Evolutionary conservation across 1,140 invertebrate species (phyloP).

Genomic region (Zophobas atratus): DNA sequence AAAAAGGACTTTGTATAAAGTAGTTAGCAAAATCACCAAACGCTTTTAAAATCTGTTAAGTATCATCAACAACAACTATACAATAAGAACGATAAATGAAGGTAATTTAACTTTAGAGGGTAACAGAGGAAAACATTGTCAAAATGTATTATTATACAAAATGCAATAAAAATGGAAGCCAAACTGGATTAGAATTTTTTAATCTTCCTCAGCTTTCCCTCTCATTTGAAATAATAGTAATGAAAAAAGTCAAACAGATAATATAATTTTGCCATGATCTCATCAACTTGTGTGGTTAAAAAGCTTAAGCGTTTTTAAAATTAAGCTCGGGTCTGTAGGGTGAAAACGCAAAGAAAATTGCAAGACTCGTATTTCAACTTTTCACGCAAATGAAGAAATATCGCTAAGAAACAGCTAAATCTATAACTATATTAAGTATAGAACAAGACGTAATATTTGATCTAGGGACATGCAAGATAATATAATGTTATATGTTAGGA

Average conservation of each 20-base stretch:
- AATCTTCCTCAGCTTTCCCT: conserved; percentile 53
- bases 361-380: conserved; percentile 12
- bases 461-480: conserved; percentile 66
- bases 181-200: conserved; percentile 59
- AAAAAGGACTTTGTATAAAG: conserved; percentile 48
- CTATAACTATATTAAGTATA: conserved; percentile 64
- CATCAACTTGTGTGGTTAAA: conserved; percentile 50
- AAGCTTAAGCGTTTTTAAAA: conserved; percentile 27
- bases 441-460: conserved; percentile 61
- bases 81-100: conserved; percentile 58
- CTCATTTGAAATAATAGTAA: conserved; percentile 49
- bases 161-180: conserved; percentile 63
- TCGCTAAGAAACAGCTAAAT: conserved; percentile 62
- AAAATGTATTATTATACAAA: conserved; percentile 56
- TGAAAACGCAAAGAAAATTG: conserved; percentile 34
- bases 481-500: conserved; percentile 64
- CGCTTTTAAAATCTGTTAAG: conserved; percentile 52
- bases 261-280: conserved; percentile 61
- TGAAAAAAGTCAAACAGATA: conserved; percentile 13
- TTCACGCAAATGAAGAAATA: conserved; percentile 44
- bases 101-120: conserved; percentile 44
- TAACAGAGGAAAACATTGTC: conserved; percentile 58
- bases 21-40: conserved; percentile 47
- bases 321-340: conserved; percentile 35
- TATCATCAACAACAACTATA: conserved; percentile 65